Percentiles rank a stretch among this genome's conserved stretches.
Evolutionary conservation across 92 coral and sea anemone genomes (phyloP).

Genomic region (Porites evermanni): DNA sequence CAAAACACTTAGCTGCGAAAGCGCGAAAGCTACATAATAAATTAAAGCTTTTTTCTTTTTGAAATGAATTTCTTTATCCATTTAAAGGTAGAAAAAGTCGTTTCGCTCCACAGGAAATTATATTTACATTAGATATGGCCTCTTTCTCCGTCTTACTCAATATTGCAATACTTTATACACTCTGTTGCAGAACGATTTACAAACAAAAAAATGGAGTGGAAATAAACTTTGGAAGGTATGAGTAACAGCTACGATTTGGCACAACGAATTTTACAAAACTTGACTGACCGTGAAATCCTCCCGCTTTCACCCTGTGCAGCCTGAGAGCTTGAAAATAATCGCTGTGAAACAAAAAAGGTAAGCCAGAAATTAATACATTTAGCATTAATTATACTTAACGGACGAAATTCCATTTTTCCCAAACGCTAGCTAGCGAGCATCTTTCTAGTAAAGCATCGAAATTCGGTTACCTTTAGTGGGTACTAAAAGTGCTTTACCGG

Average conservation of each 20-base stretch:
- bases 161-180: not conserved
- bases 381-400: not conserved
- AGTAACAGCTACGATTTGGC: no score
- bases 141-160: slow-evolving; percentile 6
- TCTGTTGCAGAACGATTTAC: no score
- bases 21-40: no score
- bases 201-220: no score
- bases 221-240: no score
- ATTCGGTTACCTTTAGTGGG: not conserved
- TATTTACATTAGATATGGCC: slow-evolving; percentile 12
- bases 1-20: no score
- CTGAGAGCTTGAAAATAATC: not conserved
- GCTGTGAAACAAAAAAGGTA: not conserved
- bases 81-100: not conserved
- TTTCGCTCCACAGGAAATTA: not conserved
- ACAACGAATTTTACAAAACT: not conserved
- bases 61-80: no score
- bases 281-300: not conserved
- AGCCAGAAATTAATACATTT: not conserved
- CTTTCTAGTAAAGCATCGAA: not conserved
- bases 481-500: not conserved
- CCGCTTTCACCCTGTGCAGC: not conserved
- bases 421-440: not conserved
- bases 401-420: not conserved
- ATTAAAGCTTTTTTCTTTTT: no score